Conservation (phyloP, 2,797 vertebrate species). For the Leucoraja ocellata region DNA sequence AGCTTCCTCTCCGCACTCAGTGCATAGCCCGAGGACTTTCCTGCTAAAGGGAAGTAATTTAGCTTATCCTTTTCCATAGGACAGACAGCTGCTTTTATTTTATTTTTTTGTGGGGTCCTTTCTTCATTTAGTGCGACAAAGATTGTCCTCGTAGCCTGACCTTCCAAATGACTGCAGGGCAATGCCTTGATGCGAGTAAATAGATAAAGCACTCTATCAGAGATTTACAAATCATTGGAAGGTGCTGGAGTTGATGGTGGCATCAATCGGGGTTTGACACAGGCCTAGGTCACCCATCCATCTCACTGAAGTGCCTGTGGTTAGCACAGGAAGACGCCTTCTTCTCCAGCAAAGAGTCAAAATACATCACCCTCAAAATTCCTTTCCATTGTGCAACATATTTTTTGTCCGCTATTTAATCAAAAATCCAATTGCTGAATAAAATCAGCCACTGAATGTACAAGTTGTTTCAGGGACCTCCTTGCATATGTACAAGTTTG, state of each 20-base stretch:
- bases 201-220: constrained; percentile 99
- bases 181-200: constrained; percentile 98
- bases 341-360: constrained; percentile 5
- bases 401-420: too few species aligned
- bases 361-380: neutral
- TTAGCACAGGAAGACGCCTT: constrained; percentile 58
- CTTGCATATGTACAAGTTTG: too few species aligned
- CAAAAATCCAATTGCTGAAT: too few species aligned
- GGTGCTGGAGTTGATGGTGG: constrained; percentile 95
- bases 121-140: constrained; percentile 92
- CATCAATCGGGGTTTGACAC: constrained; percentile 99
- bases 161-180: constrained; percentile 80
- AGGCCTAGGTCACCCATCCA: constrained; percentile 94
- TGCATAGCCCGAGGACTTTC: constrained; percentile 57
- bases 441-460: too few species aligned
- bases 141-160: constrained; percentile 93
- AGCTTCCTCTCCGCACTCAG: constrained; percentile 55
- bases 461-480: too few species aligned
- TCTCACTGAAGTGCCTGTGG: constrained; percentile 93
- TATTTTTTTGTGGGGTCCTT: constrained; percentile 66
- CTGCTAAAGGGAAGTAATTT: constrained; percentile 71
- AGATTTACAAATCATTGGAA: constrained; percentile 98
- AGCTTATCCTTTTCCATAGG: constrained; percentile 68
- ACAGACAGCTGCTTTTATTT: constrained; percentile 68
- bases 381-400: too few species aligned